A percentile compares a stretch with the other conserved stretches of the same genome.
Evolutionary conservation across 1,140 invertebrate species (phyloP).

Genomic region (Oscheius sp.): DNA sequence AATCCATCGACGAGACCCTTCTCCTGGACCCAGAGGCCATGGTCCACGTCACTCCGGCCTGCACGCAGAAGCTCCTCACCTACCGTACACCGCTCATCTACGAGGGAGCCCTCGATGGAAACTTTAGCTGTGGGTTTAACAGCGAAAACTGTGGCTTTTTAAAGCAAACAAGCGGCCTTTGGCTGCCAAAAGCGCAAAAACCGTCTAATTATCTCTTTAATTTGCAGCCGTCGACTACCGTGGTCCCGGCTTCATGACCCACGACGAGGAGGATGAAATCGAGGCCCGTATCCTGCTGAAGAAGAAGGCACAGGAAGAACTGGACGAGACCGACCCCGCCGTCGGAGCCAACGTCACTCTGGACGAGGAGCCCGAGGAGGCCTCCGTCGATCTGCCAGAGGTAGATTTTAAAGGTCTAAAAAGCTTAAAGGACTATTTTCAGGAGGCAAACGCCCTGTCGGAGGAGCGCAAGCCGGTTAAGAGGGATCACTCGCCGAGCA

Average conservation of each 20-base stretch:
- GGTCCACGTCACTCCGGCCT: neutral
- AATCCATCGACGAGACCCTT: conserved; percentile 2
- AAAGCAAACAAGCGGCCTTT: neutral
- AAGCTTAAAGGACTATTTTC: no score
- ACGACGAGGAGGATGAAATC: conserved; percentile 22
- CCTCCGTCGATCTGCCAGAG: neutral
- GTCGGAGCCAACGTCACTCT: neutral
- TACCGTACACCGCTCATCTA: conserved; percentile 9
- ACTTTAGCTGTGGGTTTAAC: conserved; percentile 19
- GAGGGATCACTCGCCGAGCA: no score
- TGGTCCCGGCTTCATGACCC: conserved; percentile 29
- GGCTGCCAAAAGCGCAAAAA: neutral
- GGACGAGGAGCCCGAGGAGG: conserved; percentile 6
- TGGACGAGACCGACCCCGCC: neutral
- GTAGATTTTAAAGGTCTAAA: no score
- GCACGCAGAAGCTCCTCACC: neutral
- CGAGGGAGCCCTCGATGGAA: conserved; percentile 10
- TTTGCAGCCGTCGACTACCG: conserved; percentile 8
- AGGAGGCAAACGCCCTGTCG: no score
- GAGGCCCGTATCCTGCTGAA: neutral
- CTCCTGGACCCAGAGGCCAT: neutral
- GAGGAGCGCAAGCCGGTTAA: no score
- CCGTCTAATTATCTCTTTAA: neutral
- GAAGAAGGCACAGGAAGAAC: neutral
- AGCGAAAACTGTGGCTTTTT: neutral